Percentiles rank a stretch among this genome's conserved stretches.
These are phyloP conservation scores for Typhlomys cinereus DNA, from an alignment of 2,113 vertebrate genomes.

Conservation along the genomic window DNA sequence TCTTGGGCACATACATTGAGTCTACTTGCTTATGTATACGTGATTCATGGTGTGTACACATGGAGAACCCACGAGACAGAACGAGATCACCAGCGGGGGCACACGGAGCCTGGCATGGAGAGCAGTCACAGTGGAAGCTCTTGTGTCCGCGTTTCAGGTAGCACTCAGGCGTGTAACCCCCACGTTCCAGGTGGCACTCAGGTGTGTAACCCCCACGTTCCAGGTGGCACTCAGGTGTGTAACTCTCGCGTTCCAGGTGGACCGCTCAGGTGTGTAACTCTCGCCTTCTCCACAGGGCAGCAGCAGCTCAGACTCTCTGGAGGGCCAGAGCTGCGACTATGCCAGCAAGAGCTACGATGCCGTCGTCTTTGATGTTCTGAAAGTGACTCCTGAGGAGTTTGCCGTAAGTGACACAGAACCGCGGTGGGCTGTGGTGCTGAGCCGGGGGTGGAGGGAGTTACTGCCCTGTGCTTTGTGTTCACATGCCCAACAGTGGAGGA, in stretches of 20 bases:
- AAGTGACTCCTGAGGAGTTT: conserved; percentile 97
- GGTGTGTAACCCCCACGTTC: background rate
- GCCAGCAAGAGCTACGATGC: conserved; percentile 97
- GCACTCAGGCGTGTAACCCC: no score
- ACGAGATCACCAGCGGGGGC: no score
- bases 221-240: background rate
- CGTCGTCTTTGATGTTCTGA: conserved; percentile 96
- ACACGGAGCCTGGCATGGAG: background rate
- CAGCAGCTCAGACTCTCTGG: conserved; percentile 97
- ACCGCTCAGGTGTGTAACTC: background rate
- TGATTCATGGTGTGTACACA: background rate
- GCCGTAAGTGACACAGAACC: conserved; percentile 89
- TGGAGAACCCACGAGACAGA: background rate
- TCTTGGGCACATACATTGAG: background rate
- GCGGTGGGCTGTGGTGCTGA: background rate
- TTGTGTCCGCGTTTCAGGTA: fast-evolving
- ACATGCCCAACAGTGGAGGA: background rate
- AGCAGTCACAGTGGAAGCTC: fast-evolving
- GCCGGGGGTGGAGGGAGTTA: background rate
- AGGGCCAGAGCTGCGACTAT: conserved; percentile 92
- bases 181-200: background rate
- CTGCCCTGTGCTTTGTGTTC: background rate
- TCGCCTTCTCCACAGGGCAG: conserved; percentile 87
- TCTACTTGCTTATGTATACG: background rate
- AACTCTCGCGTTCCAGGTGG: background rate